These are phyloP conservation scores for Torymus tubicola DNA, from an alignment of 2,888 invertebrate species.

Conservation along the genomic window DNA sequence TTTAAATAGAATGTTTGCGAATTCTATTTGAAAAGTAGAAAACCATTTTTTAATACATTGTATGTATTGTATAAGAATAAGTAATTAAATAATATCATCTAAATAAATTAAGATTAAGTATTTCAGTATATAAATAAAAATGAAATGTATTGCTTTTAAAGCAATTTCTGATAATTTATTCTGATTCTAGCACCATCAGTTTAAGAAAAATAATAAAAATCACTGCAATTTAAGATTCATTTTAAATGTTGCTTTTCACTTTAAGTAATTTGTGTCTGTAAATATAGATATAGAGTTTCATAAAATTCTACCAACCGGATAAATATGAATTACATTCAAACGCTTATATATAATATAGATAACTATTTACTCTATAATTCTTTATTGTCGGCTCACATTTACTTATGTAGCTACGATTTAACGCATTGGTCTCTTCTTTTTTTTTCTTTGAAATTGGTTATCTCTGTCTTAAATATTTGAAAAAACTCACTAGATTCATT, in stretches of 20 bases:
- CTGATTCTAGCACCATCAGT: slow-evolving; percentile 42
- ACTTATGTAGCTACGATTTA: slow-evolving; percentile 65
- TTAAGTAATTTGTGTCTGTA: slow-evolving; percentile 50
- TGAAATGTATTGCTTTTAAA: background rate
- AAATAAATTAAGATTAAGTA: background rate
- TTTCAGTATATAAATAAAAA: slow-evolving; percentile 1
- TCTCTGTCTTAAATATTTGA: background rate
- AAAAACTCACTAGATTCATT: too few species aligned
- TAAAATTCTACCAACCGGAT: slow-evolving; percentile 53
- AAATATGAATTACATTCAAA: slow-evolving; percentile 52
- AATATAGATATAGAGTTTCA: slow-evolving; percentile 56
- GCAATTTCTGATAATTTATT: slow-evolving; percentile 16
- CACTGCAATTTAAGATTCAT: slow-evolving; percentile 32
- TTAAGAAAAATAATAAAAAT: background rate
- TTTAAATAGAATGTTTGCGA: too few species aligned
- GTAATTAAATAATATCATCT: slow-evolving; percentile 1
- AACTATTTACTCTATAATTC: slow-evolving; percentile 65
- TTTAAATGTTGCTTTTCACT: slow-evolving; percentile 40
- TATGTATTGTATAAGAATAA: background rate
- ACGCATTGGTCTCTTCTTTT: slow-evolving; percentile 52
- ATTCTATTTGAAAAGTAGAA: slow-evolving; percentile 1
- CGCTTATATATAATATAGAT: slow-evolving; percentile 55
- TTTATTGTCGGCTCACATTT: slow-evolving; percentile 76
- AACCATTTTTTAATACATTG: background rate
- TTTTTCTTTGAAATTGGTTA: slow-evolving; percentile 10